A percentile compares a stretch with the other conserved stretches of the same genome.
Evolutionary conservation across 2,797 vertebrate genomes (phyloP).

Genomic region (Epinephelus malabaricus): DNA sequence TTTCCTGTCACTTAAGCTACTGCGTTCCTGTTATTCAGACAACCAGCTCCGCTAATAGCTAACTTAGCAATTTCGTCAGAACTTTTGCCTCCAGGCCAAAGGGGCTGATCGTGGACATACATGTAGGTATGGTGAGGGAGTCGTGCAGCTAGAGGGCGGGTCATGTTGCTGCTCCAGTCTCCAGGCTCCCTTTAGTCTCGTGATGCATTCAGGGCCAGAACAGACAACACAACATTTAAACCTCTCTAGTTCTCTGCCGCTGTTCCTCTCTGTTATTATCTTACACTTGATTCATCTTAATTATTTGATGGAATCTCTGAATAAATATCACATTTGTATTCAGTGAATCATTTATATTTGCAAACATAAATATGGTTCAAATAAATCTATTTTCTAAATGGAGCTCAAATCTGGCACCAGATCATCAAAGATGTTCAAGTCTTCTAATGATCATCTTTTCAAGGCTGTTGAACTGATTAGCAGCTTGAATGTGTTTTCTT

Average conservation of each 20-base stretch:
- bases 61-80: too few species aligned
- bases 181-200: not conserved
- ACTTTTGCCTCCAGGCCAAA: too few species aligned
- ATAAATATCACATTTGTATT: not conserved
- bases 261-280: accelerated
- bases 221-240: not conserved
- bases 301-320: not conserved
- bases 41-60: too few species aligned
- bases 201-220: not conserved
- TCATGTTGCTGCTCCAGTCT: too few species aligned
- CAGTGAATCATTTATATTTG: not conserved
- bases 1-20: too few species aligned
- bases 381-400: not conserved
- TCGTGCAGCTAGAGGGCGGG: too few species aligned
- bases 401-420: not conserved
- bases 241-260: not conserved
- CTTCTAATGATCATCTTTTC: not conserved
- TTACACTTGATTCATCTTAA: not conserved
- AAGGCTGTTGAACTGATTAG: conserved; percentile 8
- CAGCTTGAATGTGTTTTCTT: not conserved
- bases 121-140: too few species aligned
- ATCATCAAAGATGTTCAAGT: not conserved
- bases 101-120: too few species aligned
- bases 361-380: not conserved
- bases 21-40: too few species aligned